Percentiles rank a stretch among this genome's conserved stretches.
phyloP scores from a whole-genome alignment of 2,113 vertebrate species.

The Fulmarus glacialis region DNA sequence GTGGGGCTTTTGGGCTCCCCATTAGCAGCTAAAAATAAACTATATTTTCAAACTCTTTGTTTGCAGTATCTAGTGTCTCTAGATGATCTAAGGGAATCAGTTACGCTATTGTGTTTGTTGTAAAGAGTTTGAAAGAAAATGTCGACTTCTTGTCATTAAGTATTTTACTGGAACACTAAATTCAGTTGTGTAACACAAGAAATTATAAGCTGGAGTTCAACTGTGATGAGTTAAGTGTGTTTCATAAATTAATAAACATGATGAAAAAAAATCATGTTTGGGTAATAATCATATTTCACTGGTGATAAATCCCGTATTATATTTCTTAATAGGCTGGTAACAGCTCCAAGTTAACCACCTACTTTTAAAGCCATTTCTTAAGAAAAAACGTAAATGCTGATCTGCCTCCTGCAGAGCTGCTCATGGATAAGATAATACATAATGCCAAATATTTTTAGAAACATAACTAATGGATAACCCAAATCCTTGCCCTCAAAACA shows the following conservation, averaged over 20 bases:
- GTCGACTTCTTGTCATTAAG: background rate
- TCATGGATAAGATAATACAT: background rate
- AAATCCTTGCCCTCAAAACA: background rate
- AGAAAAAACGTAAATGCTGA: background rate
- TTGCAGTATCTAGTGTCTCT: background rate
- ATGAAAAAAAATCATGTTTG: background rate
- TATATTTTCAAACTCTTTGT: background rate
- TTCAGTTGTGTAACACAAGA: background rate
- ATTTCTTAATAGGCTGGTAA: background rate
- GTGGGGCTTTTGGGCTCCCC: fast-evolving
- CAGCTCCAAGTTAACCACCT: background rate
- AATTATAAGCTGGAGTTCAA: background rate
- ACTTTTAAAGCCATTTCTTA: background rate
- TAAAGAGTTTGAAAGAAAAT: background rate
- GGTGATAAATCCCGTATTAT: background rate
- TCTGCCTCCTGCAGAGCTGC: background rate
- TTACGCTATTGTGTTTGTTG: background rate
- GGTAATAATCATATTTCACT: background rate
- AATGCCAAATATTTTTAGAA: constrained; percentile 38
- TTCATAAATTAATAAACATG: background rate
- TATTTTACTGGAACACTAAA: background rate
- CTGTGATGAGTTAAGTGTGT: background rate
- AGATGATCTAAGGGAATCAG: background rate
- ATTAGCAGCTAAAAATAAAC: background rate
- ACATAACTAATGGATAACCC: background rate